Base-by-base conservation (phyloP, 1,140 invertebrate genomes). In the Hylyphantes graminicola region DNA sequence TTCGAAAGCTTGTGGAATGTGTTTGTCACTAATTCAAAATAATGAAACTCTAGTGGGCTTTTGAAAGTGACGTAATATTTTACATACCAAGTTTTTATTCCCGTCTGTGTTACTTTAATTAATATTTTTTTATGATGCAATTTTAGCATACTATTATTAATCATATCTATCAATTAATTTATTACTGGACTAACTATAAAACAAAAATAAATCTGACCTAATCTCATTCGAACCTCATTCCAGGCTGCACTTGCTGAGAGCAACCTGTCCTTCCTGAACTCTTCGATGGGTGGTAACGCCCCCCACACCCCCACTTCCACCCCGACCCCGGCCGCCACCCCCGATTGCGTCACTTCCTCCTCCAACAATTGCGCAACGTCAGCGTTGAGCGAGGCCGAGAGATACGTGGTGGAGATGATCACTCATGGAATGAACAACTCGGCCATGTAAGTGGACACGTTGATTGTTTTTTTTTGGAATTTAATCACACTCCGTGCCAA, bases 231-330 rank as follows among this genome's bases (percentile, higher is more conserved):
- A 59, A 17, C 63, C 50, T 75, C 89, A 90, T 90, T 90, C 74
- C 89, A 93, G 93, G 93, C 92, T 88, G 93, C 93, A 13, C 90
- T 93, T 84, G 93, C 92, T 21, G 93, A 93, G 86, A 92, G 91
- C 86, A 93, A 93, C 87, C 90, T 93, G 89, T 91, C 92, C 86
- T 91, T 93, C 88, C 89, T 92, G 74, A 88, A 88, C 68, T 75
- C 75, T 21, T 86, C 88, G 68, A 70, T 87, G 65, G 74, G 86
- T 12, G 86, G 86, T 50, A 87, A 61, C 63, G 70, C 70, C 53
- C 67, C 64, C 54, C 57, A 15, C 50, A 85, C 78, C 64, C 77
- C 77, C 12, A 80, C 73, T 21, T 85, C 85, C 61, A 85, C 85
- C 3, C 85, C 77, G n/a, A 85, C 84, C 9, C 75, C 75, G 78